Conservation (phyloP, 2,113 vertebrate genomes). For the Eudyptes chrysolophus region DNA sequence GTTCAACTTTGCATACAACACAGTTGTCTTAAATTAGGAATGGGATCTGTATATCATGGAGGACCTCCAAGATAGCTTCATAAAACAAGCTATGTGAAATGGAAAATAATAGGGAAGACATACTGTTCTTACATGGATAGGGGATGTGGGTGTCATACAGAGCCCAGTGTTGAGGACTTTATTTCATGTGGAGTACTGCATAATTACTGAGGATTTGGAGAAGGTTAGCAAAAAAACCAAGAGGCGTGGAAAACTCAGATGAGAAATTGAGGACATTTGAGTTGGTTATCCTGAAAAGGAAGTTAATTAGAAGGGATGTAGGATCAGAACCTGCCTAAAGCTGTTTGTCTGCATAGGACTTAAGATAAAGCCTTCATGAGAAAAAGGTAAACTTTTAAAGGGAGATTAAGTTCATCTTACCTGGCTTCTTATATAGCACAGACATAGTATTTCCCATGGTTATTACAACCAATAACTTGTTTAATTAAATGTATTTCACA, state of each 20-base stretch:
- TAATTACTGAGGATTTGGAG: neutral
- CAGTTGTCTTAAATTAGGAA: neutral
- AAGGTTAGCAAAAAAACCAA: neutral
- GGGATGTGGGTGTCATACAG: neutral
- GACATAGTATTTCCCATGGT: neutral
- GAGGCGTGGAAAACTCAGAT: neutral
- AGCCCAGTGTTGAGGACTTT: neutral
- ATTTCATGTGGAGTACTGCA: neutral
- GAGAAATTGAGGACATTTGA: neutral
- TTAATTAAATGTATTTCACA: neutral
- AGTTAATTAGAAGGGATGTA: neutral
- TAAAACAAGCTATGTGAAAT: neutral
- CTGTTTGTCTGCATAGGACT: neutral
- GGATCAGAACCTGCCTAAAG: neutral
- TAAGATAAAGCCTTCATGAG: neutral
- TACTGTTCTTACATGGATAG: neutral
- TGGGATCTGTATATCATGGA: neutral
- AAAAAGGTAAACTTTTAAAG: neutral
- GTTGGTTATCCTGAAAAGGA: neutral
- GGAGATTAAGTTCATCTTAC: neutral
- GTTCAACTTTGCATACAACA: fast-evolving
- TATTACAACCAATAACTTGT: neutral
- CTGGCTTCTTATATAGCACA: neutral
- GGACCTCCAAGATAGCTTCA: neutral
- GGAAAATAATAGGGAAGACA: neutral